These are phyloP conservation scores for Scaptomyza montana DNA, from an alignment of 1,140 invertebrate genomes.

Conservation along the genomic window DNA sequence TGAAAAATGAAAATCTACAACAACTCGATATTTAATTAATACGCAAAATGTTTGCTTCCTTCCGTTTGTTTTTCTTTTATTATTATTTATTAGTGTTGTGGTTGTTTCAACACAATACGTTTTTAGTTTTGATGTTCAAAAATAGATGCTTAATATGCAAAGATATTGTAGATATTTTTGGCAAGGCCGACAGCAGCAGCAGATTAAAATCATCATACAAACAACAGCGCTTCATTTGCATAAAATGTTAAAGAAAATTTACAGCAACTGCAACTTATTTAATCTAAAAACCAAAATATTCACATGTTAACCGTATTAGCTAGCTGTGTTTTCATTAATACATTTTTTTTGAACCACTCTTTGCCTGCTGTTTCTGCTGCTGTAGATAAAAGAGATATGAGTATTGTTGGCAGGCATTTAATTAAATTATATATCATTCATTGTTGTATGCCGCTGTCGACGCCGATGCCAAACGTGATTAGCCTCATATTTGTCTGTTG, in stretches of 20 bases:
- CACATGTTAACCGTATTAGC: constrained; percentile 49
- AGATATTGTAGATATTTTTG: constrained; percentile 31
- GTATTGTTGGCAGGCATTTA: constrained; percentile 45
- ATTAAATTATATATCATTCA: constrained; percentile 66
- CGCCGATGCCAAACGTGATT: constrained; percentile 66
- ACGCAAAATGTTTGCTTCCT: constrained; percentile 58
- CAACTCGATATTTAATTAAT: constrained; percentile 45
- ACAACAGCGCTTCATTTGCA: constrained; percentile 71
- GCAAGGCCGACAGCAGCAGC: constrained; percentile 48
- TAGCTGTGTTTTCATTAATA: neutral
- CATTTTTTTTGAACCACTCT: constrained; percentile 7
- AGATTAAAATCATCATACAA: constrained; percentile 29
- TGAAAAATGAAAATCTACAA: constrained; percentile 8
- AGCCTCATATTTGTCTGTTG: constrained; percentile 44
- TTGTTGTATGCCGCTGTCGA: constrained; percentile 42
- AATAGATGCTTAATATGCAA: constrained; percentile 52
- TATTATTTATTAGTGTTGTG: neutral
- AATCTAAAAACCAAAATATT: constrained; percentile 38
- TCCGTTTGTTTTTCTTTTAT: constrained; percentile 32
- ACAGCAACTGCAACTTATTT: constrained; percentile 41
- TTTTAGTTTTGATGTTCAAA: constrained; percentile 50
- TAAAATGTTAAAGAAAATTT: constrained; percentile 36
- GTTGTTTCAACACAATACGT: constrained; percentile 36
- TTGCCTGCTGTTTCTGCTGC: neutral
- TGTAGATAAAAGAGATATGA: neutral